Conservation (phyloP, 2,113 vertebrate genomes). For the Rhinogobius similis region DNA sequence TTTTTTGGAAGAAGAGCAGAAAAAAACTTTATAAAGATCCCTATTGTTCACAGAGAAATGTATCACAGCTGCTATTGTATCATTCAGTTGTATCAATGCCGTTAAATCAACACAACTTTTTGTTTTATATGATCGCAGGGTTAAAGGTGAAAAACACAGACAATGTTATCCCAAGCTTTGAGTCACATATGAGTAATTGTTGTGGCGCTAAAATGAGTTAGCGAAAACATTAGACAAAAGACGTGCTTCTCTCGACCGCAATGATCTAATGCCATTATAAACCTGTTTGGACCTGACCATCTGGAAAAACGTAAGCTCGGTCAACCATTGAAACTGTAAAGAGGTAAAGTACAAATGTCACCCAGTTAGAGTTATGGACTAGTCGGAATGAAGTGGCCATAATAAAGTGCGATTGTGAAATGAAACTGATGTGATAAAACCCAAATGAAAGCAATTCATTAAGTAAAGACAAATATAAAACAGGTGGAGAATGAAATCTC, state of each 20-base stretch:
- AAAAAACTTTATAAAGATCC: constrained; percentile 16
- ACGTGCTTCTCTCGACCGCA: neutral
- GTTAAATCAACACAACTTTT: neutral
- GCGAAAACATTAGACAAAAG: neutral
- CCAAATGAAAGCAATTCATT: neutral
- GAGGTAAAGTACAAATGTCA: neutral
- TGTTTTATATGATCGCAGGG: neutral
- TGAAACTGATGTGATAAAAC: neutral
- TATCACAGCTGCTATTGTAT: constrained; percentile 5
- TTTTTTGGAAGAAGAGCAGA: constrained; percentile 6
- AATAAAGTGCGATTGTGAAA: neutral
- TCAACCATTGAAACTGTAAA: neutral
- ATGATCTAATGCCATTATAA: neutral
- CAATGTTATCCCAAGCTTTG: neutral
- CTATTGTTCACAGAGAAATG: constrained; percentile 15
- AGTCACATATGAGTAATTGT: constrained; percentile 10
- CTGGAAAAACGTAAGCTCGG: neutral
- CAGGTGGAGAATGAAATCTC: too few species aligned
- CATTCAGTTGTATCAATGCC: neutral
- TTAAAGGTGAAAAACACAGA: constrained; percentile 3
- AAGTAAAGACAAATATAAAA: too few species aligned
- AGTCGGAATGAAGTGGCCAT: too few species aligned
- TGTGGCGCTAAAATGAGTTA: neutral
- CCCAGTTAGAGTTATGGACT: neutral
- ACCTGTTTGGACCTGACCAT: constrained; percentile 1